A percentile compares a stretch with the other conserved stretches of the same genome.
Conservation (phyloP, 2,888 invertebrate species). For the Crematogaster levior region DNA sequence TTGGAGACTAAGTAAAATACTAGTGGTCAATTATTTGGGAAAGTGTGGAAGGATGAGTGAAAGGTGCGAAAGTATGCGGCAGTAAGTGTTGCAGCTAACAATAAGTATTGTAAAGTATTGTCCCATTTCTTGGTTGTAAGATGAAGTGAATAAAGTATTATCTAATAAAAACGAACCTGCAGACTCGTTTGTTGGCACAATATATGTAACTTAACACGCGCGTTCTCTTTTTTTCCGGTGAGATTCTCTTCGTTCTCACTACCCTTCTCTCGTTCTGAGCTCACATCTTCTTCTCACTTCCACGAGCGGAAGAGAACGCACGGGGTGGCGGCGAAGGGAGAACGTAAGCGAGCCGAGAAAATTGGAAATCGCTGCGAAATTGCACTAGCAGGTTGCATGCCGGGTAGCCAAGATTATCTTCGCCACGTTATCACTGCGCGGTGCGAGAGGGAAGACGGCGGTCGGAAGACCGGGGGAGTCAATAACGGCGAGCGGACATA, state of each 20-base stretch:
- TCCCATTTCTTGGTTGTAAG: too few species aligned
- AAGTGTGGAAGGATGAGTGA: too few species aligned
- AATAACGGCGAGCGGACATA: conserved; percentile 40
- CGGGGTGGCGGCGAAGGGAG: not conserved
- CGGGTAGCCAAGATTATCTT: conserved; percentile 67
- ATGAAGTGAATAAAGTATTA: too few species aligned
- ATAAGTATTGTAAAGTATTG: too few species aligned
- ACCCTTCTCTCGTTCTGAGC: not conserved
- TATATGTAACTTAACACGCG: not conserved
- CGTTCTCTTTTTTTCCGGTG: not conserved
- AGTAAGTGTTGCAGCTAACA: too few species aligned
- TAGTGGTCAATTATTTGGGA: too few species aligned
- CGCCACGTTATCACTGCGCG: conserved; percentile 58
- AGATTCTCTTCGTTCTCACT: conserved; percentile 3
- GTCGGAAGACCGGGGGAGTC: conserved; percentile 39
- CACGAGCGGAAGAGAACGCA: conserved; percentile 2
- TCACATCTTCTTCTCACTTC: conserved; percentile 1
- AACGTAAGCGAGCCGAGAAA: conserved; percentile 68
- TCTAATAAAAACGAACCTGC: not conserved
- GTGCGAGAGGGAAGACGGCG: not conserved
- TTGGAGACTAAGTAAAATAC: too few species aligned
- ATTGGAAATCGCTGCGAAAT: conserved; percentile 79
- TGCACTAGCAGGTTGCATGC: conserved; percentile 55
- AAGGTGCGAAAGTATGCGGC: too few species aligned
- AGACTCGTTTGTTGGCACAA: not conserved